phyloP scores from a whole-genome alignment of 2,797 vertebrate genomes.

The Catamblyrhynchus diadema region DNA sequence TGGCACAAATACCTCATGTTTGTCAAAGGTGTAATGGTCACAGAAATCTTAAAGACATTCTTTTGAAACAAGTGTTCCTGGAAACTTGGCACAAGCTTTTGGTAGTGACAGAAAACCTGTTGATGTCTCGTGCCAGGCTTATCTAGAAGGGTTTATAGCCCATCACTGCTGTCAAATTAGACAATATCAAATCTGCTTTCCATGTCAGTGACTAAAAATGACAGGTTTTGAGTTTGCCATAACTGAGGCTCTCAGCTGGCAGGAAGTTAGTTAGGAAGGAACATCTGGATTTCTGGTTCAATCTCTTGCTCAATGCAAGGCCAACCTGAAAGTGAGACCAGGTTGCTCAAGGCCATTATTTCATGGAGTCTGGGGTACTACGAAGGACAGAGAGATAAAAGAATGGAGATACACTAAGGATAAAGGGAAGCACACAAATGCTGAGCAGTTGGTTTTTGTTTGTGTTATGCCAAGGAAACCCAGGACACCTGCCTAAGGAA shows the following conservation, averaged over 20 bases:
- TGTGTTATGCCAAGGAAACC: not conserved
- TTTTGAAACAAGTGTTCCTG: not conserved
- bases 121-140: not conserved
- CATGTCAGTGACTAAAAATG: not conserved
- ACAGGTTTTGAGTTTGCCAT: not conserved
- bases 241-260: not conserved
- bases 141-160: not conserved
- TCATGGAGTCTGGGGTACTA: not conserved
- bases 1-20: not conserved
- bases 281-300: not conserved
- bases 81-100: not conserved
- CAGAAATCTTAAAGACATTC: not conserved
- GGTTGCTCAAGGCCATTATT: not conserved
- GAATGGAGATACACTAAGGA: not conserved
- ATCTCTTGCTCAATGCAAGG: not conserved
- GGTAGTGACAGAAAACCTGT: not conserved
- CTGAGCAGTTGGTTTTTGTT: not conserved
- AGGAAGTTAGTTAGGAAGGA: not conserved
- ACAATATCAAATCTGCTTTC: not conserved
- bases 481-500: not conserved
- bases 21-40: not conserved
- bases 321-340: not conserved
- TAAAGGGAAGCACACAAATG: not conserved
- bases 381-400: accelerated
- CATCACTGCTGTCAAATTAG: not conserved